Evolutionary conservation across 2,888 invertebrate species (phyloP), one percentile per base, ranked within the genome.

Genomic region (Pharmacophagus antenor): DNA sequence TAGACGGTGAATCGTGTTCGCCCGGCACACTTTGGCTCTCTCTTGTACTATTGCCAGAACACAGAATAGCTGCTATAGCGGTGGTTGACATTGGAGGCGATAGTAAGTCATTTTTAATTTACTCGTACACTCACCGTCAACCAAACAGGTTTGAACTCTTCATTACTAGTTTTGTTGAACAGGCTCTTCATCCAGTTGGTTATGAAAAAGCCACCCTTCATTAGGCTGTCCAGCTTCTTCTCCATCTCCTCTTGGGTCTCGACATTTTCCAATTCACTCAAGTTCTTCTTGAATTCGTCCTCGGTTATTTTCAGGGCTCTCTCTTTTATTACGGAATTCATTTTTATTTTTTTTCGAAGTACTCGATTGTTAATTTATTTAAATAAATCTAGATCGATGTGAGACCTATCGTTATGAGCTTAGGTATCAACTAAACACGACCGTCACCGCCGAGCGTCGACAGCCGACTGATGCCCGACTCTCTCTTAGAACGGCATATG

Each of bases 61-160:
- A 8, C 4, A 8, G 4, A 25, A 10, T 25, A 25, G 4, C 6
- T 25, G 1, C 6, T 10, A 25, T 4, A 6, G 4, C 2, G 4
- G 25, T 10, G 25, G 8, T 10, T 41, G 15, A 41, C 1, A 41
- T n/a, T 1, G 2, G 15, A 41, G 15, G n/a, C n/a, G n/a, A n/a
- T n/a, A n/a, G n/a, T n/a, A n/a, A n/a, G n/a, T n/a, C n/a, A n/a
- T n/a, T n/a, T n/a, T n/a, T n/a, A n/a, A n/a, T n/a, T n/a, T n/a
- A n/a, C n/a, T n/a, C n/a, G n/a, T n/a, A 18, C 6, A 80, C 89
- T 85, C 72, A 88, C 89, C 55, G 79, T 80, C 59, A 85, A 67
- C 85, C 85, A 84, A n/a, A 78, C 82, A 0, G 90, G 82, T 15
- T 80, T 77, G 20, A 88, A 88, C 4, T 80, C 79, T 46, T 81